Evolutionary conservation across 1,140 invertebrate genomes (phyloP).

Genomic region (Heliconius hewitsoni): DNA sequence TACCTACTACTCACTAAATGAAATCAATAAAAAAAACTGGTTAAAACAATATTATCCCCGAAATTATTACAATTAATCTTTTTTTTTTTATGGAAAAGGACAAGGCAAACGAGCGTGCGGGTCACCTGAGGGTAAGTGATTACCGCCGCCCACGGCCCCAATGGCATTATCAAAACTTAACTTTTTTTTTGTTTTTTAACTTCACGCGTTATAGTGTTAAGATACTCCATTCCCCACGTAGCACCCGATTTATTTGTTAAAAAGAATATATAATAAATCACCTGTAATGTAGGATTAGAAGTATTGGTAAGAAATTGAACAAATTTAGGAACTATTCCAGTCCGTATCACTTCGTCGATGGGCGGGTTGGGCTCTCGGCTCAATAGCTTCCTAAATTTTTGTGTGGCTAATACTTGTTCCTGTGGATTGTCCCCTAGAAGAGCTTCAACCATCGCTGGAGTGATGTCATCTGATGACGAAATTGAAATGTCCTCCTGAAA

Average conservation of each 20-base stretch:
- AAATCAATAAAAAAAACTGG: too few relatives aligned
- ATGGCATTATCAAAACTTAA: too few relatives aligned
- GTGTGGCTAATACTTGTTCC: conserved; percentile 93
- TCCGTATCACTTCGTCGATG: conserved; percentile 98
- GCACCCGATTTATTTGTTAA: too few relatives aligned
- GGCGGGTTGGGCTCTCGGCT: conserved; percentile 98
- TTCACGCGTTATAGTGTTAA: not conserved
- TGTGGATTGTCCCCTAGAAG: conserved; percentile 91
- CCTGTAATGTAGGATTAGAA: conserved; percentile 92
- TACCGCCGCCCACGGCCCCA: too few relatives aligned
- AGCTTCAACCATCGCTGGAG: conserved; percentile 90
- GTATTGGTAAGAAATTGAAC: conserved; percentile 95
- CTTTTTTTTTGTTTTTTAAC: too few relatives aligned
- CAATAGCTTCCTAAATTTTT: conserved; percentile 96
- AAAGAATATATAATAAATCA: conserved; percentile 55
- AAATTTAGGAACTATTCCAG: conserved; percentile 97
- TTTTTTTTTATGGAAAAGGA: too few relatives aligned
- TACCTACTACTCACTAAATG: too few relatives aligned
- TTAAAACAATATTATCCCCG: too few relatives aligned
- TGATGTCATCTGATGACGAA: conserved; percentile 80
- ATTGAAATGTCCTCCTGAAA: conserved; percentile 55
- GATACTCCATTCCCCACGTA: too few relatives aligned
- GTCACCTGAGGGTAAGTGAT: too few relatives aligned
- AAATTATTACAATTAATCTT: too few relatives aligned
- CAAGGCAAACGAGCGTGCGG: too few relatives aligned